Evolutionary conservation across 2,888 invertebrate species (phyloP).

Genomic region (Cheilosia vulpina): DNA sequence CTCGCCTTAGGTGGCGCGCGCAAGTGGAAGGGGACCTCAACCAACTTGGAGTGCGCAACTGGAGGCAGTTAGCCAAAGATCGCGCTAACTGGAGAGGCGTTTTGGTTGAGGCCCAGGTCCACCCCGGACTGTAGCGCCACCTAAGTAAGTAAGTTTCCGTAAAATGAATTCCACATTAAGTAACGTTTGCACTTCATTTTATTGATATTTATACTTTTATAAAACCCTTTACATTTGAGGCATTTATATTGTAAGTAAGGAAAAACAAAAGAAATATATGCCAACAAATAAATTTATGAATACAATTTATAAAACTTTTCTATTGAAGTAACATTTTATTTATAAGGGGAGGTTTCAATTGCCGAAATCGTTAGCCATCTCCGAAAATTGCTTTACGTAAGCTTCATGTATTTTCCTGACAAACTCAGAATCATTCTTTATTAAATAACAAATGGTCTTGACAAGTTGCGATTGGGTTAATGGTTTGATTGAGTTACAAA

Average conservation of each 20-base stretch:
- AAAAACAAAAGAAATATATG: conserved; percentile 10
- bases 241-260: conserved; percentile 47
- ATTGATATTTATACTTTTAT: conserved; percentile 56
- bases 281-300: conserved; percentile 42
- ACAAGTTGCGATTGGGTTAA: conserved; percentile 94
- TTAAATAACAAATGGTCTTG: conserved; percentile 93
- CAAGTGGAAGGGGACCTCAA: no score
- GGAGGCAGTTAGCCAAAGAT: no score
- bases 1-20: no score
- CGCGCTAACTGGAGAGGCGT: no score
- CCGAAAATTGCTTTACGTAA: conserved; percentile 93
- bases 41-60: no score
- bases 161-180: conserved; percentile 19
- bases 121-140: no score
- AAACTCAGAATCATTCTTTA: conserved; percentile 94
- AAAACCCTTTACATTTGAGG: conserved; percentile 63
- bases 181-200: conserved; percentile 52
- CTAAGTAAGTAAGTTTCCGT: no score
- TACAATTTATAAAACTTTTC: conserved; percentile 30
- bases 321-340: conserved; percentile 20
- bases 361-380: conserved; percentile 80
- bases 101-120: no score
- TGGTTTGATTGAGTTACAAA: conserved; percentile 84
- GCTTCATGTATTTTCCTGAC: conserved; percentile 95
- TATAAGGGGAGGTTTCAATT: conserved; percentile 42